Conservation (phyloP, 2,888 invertebrate genomes). For the Lissocephala sabroskyi region DNA sequence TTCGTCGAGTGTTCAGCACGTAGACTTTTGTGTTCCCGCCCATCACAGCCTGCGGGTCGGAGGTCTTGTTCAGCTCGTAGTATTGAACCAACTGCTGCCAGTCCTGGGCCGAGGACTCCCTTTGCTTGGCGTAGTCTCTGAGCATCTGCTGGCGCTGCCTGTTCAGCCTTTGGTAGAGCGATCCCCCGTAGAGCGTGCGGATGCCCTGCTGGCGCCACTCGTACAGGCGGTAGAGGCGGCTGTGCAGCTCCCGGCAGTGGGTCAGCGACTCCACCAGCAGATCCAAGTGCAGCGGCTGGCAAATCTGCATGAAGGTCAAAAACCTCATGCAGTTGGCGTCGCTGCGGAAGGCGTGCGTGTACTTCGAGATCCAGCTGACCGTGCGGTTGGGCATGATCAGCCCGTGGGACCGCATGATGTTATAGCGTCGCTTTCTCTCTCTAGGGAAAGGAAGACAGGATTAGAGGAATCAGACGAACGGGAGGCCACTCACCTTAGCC, state of each 20-base stretch:
- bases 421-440: constrained; percentile 82
- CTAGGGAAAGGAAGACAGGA: constrained; percentile 35
- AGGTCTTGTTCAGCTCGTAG: constrained; percentile 56
- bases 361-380: constrained; percentile 80
- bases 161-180: constrained; percentile 79
- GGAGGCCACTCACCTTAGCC: constrained; percentile 74
- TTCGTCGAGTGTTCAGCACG: constrained; percentile 53
- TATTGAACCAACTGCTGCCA: constrained; percentile 55
- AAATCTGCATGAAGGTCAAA: constrained; percentile 83
- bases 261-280: constrained; percentile 83
- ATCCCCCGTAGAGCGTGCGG: constrained; percentile 77
- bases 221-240: constrained; percentile 76
- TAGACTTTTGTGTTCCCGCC: constrained; percentile 50
- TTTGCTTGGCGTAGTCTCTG: constrained; percentile 48
- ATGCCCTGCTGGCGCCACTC: constrained; percentile 83
- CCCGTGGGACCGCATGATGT: constrained; percentile 84
- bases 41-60: constrained; percentile 39
- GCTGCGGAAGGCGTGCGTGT: constrained; percentile 77
- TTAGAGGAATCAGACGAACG: not conserved
- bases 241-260: constrained; percentile 80
- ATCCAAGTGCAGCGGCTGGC: constrained; percentile 82
- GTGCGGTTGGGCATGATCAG: constrained; percentile 83
- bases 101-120: constrained; percentile 34
- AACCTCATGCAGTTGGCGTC: constrained; percentile 74
- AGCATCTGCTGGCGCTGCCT: constrained; percentile 71